Base-by-base conservation (phyloP, 2,888 invertebrate species). In the Aplocera efformata region DNA sequence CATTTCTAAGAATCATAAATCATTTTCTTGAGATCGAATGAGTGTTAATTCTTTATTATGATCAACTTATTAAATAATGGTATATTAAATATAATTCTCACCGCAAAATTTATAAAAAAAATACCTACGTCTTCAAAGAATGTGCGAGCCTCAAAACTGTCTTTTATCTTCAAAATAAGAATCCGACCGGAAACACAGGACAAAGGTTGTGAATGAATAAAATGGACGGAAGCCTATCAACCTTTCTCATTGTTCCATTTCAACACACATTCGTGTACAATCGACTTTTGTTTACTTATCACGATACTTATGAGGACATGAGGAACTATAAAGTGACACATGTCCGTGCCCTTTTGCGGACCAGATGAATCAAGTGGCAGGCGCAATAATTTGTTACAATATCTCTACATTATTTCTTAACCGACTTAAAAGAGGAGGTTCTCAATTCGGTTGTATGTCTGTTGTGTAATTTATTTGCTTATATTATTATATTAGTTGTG, bases 141-240 rank as follows among this genome's bases (percentile, higher is more conserved):
- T n/a, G n/a, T n/a, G n/a, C n/a, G n/a, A n/a, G n/a, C 54, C 49
- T 50, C 17, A 24, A 56, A 60, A 57, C 53, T 61, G 56, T 57
- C 56, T 63, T 60, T 55, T 59, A 60, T 51, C 53, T 53, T 57
- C 53, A 56, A 60, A 58, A 25, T 31, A 63, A 53, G 48, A 39
- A 42, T 32, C 49, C 53, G 47, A 60, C 74, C 67, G 74, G 74
- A 74, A 59, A 55, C 50, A 51, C 44, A 47, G 45, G 48, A 74
- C 71, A 74, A 74, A 65, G 58, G 50, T 55, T 67, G 60, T 63
- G 62, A 61, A 63, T 61, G 67, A 70, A 68, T 69, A 63, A 66
- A 63, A 62, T 63, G 59, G 62, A 63, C 69, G 72, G 73, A 74
- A 71, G 66, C 65, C 44, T 53, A 50, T 59, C 56, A 64, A 63